phyloP scores from a whole-genome alignment of 2,113 vertebrate species.

The Stercorarius parasiticus region DNA sequence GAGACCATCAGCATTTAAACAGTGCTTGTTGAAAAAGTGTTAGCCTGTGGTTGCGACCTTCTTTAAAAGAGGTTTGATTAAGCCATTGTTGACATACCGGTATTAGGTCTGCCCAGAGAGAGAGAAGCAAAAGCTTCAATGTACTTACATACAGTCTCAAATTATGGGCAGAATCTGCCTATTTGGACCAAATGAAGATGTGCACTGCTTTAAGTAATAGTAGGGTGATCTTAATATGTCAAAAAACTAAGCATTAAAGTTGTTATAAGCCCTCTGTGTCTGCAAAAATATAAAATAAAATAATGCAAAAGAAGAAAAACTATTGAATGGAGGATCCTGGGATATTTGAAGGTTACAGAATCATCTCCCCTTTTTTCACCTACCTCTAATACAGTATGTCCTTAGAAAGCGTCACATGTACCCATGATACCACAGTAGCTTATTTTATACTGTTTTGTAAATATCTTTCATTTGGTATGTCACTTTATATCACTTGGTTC shows the following conservation, averaged over 20 bases:
- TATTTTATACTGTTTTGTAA: conserved; percentile 79
- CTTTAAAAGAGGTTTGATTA: conserved; percentile 4
- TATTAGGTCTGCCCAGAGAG: conserved; percentile 45
- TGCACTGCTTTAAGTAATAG: conserved; percentile 62
- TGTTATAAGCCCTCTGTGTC: conserved; percentile 60
- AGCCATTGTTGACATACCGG: neutral
- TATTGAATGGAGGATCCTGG: conserved; percentile 72
- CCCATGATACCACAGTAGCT: conserved; percentile 68
- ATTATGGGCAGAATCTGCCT: conserved; percentile 78
- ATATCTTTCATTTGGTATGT: conserved; percentile 71
- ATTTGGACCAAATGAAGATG: conserved; percentile 70
- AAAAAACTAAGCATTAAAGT: conserved; percentile 46
- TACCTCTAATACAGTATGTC: conserved; percentile 80
- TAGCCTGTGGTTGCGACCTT: conserved; percentile 70
- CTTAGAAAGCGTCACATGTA: conserved; percentile 62
- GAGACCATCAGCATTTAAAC: conserved; percentile 93
- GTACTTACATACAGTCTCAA: conserved; percentile 48
- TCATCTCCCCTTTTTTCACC: conserved; percentile 76
- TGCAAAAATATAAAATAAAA: conserved; percentile 58
- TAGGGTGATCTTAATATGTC: conserved; percentile 54
- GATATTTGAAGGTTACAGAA: conserved; percentile 70
- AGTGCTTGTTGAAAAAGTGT: conserved; percentile 92
- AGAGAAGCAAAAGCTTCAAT: conserved; percentile 45
- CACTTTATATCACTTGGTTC: conserved; percentile 79
- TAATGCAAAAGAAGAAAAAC: conserved; percentile 52